These are phyloP conservation scores for Lasioglossum malachurum DNA, from an alignment of 2,888 invertebrate genomes.

Conservation along the genomic window DNA sequence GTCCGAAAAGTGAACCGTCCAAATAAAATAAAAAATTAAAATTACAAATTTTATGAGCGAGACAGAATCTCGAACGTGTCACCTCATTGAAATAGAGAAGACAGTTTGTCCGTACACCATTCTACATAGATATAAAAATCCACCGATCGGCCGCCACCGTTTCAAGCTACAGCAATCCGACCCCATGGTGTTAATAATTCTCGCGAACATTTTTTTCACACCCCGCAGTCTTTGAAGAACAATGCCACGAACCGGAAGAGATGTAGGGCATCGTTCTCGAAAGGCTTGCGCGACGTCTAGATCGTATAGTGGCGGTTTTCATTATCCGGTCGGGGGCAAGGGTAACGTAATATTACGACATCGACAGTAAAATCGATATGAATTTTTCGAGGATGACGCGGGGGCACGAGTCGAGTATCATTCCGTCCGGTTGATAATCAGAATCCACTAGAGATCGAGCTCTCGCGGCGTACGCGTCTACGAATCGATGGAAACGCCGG, in stretches of 20 bases:
- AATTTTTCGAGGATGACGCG: slow-evolving; percentile 66
- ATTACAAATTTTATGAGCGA: neutral
- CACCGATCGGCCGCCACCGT: neutral
- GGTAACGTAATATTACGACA: slow-evolving; percentile 67
- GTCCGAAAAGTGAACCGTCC: neutral
- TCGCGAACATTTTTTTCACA: neutral
- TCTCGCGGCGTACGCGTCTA: slow-evolving; percentile 37
- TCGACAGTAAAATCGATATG: slow-evolving; percentile 58
- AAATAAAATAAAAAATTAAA: neutral
- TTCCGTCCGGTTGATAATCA: slow-evolving; percentile 64
- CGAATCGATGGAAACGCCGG: slow-evolving; percentile 42
- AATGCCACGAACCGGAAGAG: neutral
- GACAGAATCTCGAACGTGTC: neutral
- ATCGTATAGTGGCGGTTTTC: slow-evolving; percentile 51
- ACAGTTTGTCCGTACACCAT: neutral
- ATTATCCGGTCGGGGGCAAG: slow-evolving; percentile 42
- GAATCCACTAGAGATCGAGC: slow-evolving; percentile 60
- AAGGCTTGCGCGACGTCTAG: neutral
- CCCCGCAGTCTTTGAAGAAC: neutral
- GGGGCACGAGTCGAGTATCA: slow-evolving; percentile 40
- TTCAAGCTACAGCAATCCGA: neutral
- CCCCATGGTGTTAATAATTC: neutral
- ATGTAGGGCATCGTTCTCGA: neutral
- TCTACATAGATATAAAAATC: neutral
- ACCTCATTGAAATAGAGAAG: neutral